Evolutionary conservation across 2,797 vertebrate genomes (phyloP).

Genomic region (Telmatherina bonti): DNA sequence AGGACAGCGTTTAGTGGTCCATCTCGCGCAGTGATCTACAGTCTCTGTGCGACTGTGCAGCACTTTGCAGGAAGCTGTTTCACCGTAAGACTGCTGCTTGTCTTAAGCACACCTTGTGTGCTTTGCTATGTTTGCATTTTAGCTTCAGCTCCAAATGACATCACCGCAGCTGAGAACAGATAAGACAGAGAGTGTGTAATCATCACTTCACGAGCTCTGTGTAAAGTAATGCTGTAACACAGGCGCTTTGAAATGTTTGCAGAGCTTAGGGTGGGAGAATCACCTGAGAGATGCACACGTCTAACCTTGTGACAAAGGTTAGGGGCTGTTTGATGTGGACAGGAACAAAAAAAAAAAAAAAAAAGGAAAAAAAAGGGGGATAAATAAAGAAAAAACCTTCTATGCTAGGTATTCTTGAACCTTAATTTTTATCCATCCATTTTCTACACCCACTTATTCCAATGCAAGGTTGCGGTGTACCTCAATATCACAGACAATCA

Average conservation of each 20-base stretch:
- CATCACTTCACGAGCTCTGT: slow-evolving; percentile 59
- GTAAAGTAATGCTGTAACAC: slow-evolving; percentile 57
- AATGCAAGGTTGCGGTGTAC: neutral
- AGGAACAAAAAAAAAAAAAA: no score
- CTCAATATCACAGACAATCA: neutral
- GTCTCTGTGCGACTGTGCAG: neutral
- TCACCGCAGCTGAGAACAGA: slow-evolving; percentile 60
- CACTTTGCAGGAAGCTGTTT: slow-evolving; percentile 38
- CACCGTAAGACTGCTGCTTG: neutral
- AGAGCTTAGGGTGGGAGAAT: slow-evolving; percentile 32
- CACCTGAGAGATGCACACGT: slow-evolving; percentile 22
- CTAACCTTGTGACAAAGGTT: slow-evolving; percentile 30
- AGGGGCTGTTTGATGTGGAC: neutral
- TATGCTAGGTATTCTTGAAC: neutral
- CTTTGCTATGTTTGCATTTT: slow-evolving; percentile 66
- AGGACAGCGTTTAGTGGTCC: slow-evolving; percentile 25
- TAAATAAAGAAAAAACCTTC: neutral
- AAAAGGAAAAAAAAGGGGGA: slow-evolving; percentile 8
- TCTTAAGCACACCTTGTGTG: slow-evolving; percentile 40
- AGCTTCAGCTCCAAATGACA: slow-evolving; percentile 64
- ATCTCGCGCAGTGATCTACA: neutral
- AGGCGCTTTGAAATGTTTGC: slow-evolving; percentile 63
- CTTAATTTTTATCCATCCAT: no score
- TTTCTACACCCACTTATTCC: no score
- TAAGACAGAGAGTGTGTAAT: slow-evolving; percentile 67